Conservation (phyloP, 2,113 vertebrate species). For the Pelecanoides urinatrix region DNA sequence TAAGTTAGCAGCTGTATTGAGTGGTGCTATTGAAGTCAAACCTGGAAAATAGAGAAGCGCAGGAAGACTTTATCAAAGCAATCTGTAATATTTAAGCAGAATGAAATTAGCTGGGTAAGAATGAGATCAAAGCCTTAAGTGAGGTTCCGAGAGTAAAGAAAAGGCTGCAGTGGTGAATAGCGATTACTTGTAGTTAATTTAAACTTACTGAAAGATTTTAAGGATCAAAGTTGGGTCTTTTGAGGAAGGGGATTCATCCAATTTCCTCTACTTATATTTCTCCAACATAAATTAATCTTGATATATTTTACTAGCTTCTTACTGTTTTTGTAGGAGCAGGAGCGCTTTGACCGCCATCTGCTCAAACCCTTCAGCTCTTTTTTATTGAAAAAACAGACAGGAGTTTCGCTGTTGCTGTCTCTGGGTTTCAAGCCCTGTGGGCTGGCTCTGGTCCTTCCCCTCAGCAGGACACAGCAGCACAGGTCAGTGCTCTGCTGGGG, state of each 20-base stretch:
- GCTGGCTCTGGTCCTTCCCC: background rate
- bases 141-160: slow-evolving; percentile 3
- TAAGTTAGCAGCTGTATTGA: background rate
- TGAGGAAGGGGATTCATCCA: slow-evolving; percentile 15
- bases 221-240: slow-evolving; percentile 46
- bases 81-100: slow-evolving; percentile 39
- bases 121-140: slow-evolving; percentile 47
- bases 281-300: slow-evolving; percentile 4
- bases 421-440: rapidly evolving
- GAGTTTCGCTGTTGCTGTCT: background rate
- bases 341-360: background rate
- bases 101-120: slow-evolving; percentile 35
- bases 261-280: slow-evolving; percentile 44
- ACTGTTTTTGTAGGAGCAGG: background rate
- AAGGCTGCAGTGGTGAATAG: slow-evolving; percentile 30
- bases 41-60: background rate
- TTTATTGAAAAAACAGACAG: background rate
- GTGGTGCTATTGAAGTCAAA: background rate
- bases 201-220: slow-evolving; percentile 39
- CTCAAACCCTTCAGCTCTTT: background rate
- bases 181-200: slow-evolving; percentile 44
- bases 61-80: background rate
- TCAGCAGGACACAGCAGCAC: background rate
- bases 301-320: background rate
- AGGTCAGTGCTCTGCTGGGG: background rate